A percentile compares a stretch with the other conserved stretches of the same genome.
phyloP scores from a whole-genome alignment of 2,888 invertebrate species.

The Bimastos eiseni region DNA sequence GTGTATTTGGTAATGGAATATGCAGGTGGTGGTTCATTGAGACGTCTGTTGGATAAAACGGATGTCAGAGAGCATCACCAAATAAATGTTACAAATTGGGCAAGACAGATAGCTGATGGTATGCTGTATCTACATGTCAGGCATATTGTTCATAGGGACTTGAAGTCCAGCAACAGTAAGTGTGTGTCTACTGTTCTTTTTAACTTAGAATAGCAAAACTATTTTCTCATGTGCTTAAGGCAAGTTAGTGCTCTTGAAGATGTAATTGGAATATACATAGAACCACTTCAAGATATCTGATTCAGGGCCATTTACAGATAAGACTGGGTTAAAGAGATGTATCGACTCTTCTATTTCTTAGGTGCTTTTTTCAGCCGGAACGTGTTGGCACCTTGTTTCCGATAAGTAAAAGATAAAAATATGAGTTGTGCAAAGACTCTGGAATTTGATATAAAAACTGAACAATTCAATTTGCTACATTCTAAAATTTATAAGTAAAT shows the following conservation, averaged over 20 bases:
- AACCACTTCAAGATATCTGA: too few species aligned
- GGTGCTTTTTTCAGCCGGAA: too few species aligned
- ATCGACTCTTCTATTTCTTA: too few species aligned
- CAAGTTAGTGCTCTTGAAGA: neutral
- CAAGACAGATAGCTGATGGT: neutral
- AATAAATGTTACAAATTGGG: neutral
- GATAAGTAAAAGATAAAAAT: too few species aligned
- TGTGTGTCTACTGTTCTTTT: neutral
- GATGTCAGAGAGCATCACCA: neutral
- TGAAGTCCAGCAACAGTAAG: neutral
- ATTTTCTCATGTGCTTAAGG: neutral
- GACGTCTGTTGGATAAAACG: neutral
- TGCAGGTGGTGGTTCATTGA: neutral
- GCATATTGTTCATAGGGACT: neutral
- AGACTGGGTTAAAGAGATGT: too few species aligned
- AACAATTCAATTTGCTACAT: too few species aligned
- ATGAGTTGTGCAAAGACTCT: too few species aligned
- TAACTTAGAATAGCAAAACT: neutral
- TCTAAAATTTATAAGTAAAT: too few species aligned
- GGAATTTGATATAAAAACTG: too few species aligned
- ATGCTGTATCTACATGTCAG: neutral
- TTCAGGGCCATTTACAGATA: too few species aligned
- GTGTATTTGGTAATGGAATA: neutral
- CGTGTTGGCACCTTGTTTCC: too few species aligned
- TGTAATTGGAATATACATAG: neutral